Conservation (phyloP, 2,888 invertebrate genomes). For the Axea sp. region DNA sequence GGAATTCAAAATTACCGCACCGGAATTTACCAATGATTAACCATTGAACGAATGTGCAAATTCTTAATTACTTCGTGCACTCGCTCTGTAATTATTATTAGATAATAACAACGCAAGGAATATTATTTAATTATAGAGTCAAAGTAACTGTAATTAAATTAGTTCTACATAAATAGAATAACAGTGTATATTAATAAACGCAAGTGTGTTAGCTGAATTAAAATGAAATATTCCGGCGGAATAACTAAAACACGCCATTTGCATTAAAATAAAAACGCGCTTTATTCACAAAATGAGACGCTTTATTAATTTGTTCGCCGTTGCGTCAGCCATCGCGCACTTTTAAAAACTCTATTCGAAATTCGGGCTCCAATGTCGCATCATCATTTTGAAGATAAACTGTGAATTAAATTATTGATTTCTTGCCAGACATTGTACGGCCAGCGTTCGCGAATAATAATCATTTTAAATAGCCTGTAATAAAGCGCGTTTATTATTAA, state of each 20-base stretch:
- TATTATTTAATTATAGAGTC: conserved; percentile 45
- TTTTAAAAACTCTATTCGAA: conserved; percentile 16
- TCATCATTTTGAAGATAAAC: conserved; percentile 59
- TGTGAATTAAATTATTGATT: conserved; percentile 62
- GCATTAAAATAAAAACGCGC: conserved; percentile 18
- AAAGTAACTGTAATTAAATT: conserved; percentile 43
- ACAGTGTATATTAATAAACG: conserved; percentile 41
- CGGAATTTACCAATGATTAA: conserved; percentile 11
- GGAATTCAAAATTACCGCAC: background rate
- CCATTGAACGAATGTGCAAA: conserved; percentile 9
- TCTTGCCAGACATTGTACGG: conserved; percentile 60
- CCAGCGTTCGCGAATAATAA: conserved; percentile 51
- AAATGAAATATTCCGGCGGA: conserved; percentile 23
- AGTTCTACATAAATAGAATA: conserved; percentile 43
- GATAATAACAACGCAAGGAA: conserved; percentile 34
- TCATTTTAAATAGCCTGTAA: conserved; percentile 46
- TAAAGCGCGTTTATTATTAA: conserved; percentile 42
- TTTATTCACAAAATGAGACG: conserved; percentile 7
- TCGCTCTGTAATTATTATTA: conserved; percentile 29
- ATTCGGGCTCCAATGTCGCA: conserved; percentile 39
- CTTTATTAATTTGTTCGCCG: conserved; percentile 6
- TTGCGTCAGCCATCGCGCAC: background rate
- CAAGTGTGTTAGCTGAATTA: conserved; percentile 30
- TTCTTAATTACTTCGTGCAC: conserved; percentile 6
- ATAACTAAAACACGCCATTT: conserved; percentile 15